Evolutionary conservation across 1,140 invertebrate species (phyloP).

Genomic region (Coenobita brevimanus): DNA sequence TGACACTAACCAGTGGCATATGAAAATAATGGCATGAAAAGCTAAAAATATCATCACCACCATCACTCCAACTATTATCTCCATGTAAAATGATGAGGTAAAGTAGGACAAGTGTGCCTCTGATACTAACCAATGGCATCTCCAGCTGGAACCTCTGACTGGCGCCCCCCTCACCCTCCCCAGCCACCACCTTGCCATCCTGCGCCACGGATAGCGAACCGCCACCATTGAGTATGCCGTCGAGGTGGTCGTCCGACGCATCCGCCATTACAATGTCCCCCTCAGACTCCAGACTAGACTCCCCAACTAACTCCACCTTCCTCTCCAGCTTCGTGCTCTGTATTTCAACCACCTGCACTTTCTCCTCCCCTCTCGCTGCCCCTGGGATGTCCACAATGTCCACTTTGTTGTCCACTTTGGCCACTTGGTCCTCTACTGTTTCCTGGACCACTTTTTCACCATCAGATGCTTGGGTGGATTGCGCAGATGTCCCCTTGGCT

Average conservation of each 20-base stretch:
- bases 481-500: not conserved
- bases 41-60: too few species aligned
- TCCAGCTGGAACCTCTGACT: conserved; percentile 18
- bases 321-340: too few species aligned
- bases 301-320: too few species aligned
- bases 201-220: not conserved
- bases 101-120: not conserved
- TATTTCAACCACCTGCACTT: too few species aligned
- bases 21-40: too few species aligned
- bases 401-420: not conserved
- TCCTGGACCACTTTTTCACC: not conserved
- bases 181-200: not conserved
- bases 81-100: not conserved
- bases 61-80: too few species aligned
- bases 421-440: not conserved
- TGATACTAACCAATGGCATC: conserved; percentile 25
- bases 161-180: not conserved
- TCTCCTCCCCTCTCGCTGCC: too few species aligned
- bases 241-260: too few species aligned
- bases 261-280: too few species aligned
- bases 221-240: too few species aligned
- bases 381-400: not conserved
- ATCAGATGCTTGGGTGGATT: not conserved
- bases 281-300: too few species aligned
- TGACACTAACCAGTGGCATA: too few species aligned